phyloP scores from a whole-genome alignment of 2,888 invertebrate genomes.

The Tupiocoris notatus region DNA sequence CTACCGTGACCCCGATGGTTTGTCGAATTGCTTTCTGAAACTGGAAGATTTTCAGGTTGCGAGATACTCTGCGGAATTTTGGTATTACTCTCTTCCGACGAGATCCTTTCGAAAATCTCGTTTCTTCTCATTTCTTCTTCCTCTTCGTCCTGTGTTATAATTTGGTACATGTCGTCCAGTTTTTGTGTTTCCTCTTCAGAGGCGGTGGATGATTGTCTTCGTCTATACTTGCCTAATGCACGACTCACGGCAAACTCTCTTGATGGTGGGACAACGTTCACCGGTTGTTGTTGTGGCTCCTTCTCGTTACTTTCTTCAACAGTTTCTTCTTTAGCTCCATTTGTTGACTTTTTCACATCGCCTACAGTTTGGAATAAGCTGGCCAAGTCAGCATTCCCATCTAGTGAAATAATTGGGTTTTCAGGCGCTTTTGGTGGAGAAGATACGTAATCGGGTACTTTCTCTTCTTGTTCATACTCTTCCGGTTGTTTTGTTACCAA shows the following conservation, averaged over 20 bases:
- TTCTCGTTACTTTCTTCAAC: conserved; percentile 15
- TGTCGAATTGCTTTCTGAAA: conserved; percentile 64
- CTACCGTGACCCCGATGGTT: conserved; percentile 62
- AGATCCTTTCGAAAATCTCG: conserved; percentile 50
- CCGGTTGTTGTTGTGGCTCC: background rate
- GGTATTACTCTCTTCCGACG: conserved; percentile 49
- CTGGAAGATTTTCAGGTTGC: conserved; percentile 58
- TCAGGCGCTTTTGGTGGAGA: background rate
- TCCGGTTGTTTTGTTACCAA: conserved; percentile 2
- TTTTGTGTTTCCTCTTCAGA: conserved; percentile 60
- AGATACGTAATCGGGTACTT: conserved; percentile 4
- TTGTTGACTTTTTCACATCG: conserved; percentile 65
- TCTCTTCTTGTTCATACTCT: conserved; percentile 4
- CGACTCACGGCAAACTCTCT: conserved; percentile 83
- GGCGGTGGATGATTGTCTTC: conserved; percentile 69
- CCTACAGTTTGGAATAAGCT: conserved; percentile 71
- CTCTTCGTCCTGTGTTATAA: conserved; percentile 50
- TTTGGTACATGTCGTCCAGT: conserved; percentile 46
- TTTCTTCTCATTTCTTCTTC: conserved; percentile 49
- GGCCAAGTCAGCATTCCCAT: conserved; percentile 15
- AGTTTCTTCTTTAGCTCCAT: conserved; percentile 48
- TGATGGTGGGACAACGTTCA: conserved; percentile 58
- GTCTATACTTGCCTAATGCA: conserved; percentile 75
- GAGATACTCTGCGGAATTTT: conserved; percentile 43
- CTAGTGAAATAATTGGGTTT: background rate